phyloP scores from a whole-genome alignment of 2,888 invertebrate species.

The Epistrophe grossulariae region DNA sequence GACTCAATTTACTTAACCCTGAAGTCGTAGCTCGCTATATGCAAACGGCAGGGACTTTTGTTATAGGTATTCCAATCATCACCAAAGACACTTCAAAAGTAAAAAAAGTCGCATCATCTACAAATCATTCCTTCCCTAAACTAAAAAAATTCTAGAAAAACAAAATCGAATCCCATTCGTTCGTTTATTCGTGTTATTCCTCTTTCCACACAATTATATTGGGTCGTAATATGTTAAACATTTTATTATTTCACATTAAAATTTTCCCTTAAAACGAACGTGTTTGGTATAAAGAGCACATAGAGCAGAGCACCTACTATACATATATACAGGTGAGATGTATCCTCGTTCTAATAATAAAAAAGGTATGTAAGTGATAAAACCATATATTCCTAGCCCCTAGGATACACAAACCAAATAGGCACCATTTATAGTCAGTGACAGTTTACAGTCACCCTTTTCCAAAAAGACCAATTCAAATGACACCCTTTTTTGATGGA shows the following conservation, averaged over 20 bases:
- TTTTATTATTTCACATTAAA: conserved; percentile 12
- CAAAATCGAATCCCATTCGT: not conserved
- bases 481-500: not conserved
- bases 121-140: not conserved
- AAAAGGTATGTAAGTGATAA: not conserved
- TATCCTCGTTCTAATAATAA: conserved; percentile 2
- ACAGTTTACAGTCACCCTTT: not conserved
- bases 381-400: not conserved
- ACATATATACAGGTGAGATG: not conserved
- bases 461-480: not conserved
- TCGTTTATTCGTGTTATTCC: not conserved
- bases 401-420: not conserved
- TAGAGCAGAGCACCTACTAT: too few species aligned
- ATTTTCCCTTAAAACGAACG: not conserved
- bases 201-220: not conserved
- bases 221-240: not conserved
- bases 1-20: too few species aligned
- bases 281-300: not conserved
- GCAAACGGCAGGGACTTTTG: too few species aligned
- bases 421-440: conserved; percentile 9
- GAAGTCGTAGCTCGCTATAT: too few species aligned
- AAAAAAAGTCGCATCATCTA: too few species aligned
- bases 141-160: not conserved
- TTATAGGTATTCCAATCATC: too few species aligned
- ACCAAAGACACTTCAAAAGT: too few species aligned